A percentile compares a stretch with the other conserved stretches of the same genome.
Conservation (phyloP, 2,888 invertebrate species). For the Pristionchus maxplancki region DNA sequence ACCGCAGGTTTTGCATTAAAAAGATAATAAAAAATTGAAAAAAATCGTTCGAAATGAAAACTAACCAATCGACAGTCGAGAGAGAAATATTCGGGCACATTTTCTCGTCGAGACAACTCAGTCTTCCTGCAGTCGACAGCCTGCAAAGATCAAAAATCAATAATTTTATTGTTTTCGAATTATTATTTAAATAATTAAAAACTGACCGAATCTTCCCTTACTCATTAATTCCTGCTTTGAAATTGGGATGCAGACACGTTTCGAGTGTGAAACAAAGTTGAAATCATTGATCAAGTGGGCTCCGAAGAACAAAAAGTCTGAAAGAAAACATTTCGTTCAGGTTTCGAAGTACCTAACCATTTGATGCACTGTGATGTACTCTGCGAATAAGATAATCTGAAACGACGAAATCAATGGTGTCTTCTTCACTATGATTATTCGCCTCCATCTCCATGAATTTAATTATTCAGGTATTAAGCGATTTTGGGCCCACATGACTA, state of each 20-base stretch:
- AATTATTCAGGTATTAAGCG: neutral
- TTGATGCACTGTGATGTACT: conserved; percentile 83
- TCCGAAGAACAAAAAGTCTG: conserved; percentile 80
- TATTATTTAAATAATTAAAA: neutral
- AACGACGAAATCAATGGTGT: conserved; percentile 96
- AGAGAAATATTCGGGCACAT: conserved; percentile 97
- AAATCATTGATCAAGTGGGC: conserved; percentile 74
- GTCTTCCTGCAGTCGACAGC: conserved; percentile 94
- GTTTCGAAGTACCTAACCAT: conserved; percentile 44
- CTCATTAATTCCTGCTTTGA: conserved; percentile 93
- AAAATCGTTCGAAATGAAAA: no score
- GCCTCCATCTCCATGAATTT: conserved; percentile 68
- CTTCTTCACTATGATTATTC: conserved; percentile 89
- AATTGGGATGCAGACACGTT: conserved; percentile 92
- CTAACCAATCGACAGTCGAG: conserved; percentile 91
- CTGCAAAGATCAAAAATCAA: conserved; percentile 40
- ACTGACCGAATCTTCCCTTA: conserved; percentile 76
- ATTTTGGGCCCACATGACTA: neutral
- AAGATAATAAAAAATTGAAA: no score
- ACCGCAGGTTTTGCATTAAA: no score
- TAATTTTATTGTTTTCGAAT: neutral
- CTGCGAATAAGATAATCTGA: conserved; percentile 94
- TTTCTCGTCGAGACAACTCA: conserved; percentile 96
- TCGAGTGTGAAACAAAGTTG: conserved; percentile 78
- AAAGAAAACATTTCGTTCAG: neutral